phyloP scores from a whole-genome alignment of 2,113 vertebrate genomes.

The Misgurnus anguillicaudatus region DNA sequence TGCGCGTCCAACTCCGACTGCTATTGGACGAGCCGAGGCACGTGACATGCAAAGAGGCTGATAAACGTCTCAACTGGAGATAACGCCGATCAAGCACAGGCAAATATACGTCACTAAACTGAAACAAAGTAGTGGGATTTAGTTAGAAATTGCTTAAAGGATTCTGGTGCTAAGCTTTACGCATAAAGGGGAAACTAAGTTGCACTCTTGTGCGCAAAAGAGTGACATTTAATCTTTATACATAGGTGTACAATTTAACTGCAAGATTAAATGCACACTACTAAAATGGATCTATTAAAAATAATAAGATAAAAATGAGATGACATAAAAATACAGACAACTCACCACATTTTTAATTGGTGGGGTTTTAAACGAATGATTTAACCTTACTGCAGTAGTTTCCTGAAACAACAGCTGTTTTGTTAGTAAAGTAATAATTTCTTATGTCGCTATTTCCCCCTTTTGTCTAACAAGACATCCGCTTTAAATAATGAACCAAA shows the following conservation, averaged over 20 bases:
- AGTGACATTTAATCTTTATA: background rate
- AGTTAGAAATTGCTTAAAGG: conserved; percentile 12
- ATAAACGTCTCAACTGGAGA: conserved; percentile 81
- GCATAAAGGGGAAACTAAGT: conserved; percentile 12
- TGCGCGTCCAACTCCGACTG: conserved; percentile 78
- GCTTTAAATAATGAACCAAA: background rate
- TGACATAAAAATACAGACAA: background rate
- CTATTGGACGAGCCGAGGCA: conserved; percentile 85
- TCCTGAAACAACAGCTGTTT: too few relatives aligned
- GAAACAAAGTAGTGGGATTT: conserved; percentile 41
- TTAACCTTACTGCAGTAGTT: too few relatives aligned
- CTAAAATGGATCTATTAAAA: background rate
- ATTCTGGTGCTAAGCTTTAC: conserved; percentile 5
- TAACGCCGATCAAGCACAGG: conserved; percentile 65
- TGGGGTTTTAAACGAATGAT: background rate
- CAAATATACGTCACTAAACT: conserved; percentile 10
- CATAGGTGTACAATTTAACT: background rate
- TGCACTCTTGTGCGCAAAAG: background rate
- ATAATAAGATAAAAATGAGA: background rate
- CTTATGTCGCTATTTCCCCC: too few relatives aligned
- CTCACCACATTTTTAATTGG: background rate
- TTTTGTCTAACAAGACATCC: background rate
- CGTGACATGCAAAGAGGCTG: conserved; percentile 95
- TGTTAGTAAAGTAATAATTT: too few relatives aligned
- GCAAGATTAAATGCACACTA: background rate